Evolutionary conservation across 2,888 invertebrate genomes (phyloP), one percentile per base, ranked within the genome.

Genomic region (Odontomyia ornata): DNA sequence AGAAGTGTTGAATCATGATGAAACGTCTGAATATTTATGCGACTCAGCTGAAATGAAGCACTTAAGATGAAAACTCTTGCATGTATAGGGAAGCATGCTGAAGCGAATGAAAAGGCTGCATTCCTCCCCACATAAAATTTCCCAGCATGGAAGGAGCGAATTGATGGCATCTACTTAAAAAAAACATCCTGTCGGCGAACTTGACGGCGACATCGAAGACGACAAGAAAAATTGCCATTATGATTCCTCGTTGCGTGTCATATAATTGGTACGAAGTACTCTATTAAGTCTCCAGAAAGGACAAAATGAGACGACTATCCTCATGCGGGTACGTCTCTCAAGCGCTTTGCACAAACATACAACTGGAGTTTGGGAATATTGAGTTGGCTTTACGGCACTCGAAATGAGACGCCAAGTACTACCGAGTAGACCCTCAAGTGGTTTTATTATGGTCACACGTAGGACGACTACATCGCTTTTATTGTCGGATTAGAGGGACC

Each of bases 381-480:
- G 57, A 73, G 21, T 60, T 23, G 73, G 36, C 36, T 73, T 73
- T 73, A 73, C 57, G 73, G n/a, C 23, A 11, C 73, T 73, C 60
- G 56, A 73, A 73, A 57, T 73, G 73, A 73, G 73, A 73, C 73
- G 25, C 57, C 30, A 57, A 73, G 73, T 60, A 60, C 43, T 60
- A n/a, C 23, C 36, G 36, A 73, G 18, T 36, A 73, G 57, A 9
- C 36, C 56, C 28, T 73, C 36, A 73, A 73, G 73, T 73, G 73
- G 21, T 57, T 72, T 36, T 69, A 27, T 23, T 60, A 73, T 73
- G 57, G 73, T 73, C 73, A 57, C 73, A 73, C 73, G 73, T 73
- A 73, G 73, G 21, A 47, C 23, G 57, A 73, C 60, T 36, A 60
- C 60, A 52, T 27, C 57, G 36, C 36, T 73, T 73, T 73, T 60